A percentile compares a stretch with the other conserved stretches of the same genome.
Conservation (phyloP, 2,888 invertebrate genomes). For the Cheilosia grossa region DNA sequence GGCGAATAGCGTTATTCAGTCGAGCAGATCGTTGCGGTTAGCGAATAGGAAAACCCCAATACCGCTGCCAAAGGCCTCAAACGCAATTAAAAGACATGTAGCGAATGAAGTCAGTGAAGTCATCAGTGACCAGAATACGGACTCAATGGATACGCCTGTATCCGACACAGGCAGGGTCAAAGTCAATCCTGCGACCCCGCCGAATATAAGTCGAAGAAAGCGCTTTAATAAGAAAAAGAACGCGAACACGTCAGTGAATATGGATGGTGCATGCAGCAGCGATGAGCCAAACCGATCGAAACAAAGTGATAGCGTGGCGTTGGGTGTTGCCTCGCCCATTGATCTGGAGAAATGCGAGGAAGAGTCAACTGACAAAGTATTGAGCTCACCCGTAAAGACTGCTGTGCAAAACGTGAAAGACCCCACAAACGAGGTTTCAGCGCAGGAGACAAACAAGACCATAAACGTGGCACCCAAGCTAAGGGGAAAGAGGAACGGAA, state of each 20-base stretch:
- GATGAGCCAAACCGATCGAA: slow-evolving; percentile 38
- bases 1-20: slow-evolving; percentile 2
- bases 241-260: slow-evolving; percentile 5
- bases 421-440: slow-evolving; percentile 10
- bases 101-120: neutral
- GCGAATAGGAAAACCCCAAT: slow-evolving; percentile 50
- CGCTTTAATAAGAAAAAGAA: slow-evolving; percentile 64
- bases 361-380: slow-evolving; percentile 20
- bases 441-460: slow-evolving; percentile 75
- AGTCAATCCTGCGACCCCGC: neutral
- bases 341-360: slow-evolving; percentile 49
- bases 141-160: neutral
- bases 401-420: slow-evolving; percentile 49
- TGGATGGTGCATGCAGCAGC: slow-evolving; percentile 37
- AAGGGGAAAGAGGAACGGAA: slow-evolving; percentile 79
- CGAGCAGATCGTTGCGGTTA: slow-evolving; percentile 53
- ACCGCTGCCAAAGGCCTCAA: neutral
- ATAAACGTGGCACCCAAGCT: slow-evolving; percentile 82
- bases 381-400: slow-evolving; percentile 39
- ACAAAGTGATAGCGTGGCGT: neutral
- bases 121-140: neutral
- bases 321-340: slow-evolving; percentile 1
- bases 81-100: neutral
- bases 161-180: slow-evolving; percentile 20
- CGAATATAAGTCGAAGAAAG: slow-evolving; percentile 29